Percentiles rank a stretch among this genome's conserved stretches.
These are phyloP conservation scores for Baryphthengus martii DNA, from an alignment of 2,113 vertebrate genomes.

Conservation along the genomic window DNA sequence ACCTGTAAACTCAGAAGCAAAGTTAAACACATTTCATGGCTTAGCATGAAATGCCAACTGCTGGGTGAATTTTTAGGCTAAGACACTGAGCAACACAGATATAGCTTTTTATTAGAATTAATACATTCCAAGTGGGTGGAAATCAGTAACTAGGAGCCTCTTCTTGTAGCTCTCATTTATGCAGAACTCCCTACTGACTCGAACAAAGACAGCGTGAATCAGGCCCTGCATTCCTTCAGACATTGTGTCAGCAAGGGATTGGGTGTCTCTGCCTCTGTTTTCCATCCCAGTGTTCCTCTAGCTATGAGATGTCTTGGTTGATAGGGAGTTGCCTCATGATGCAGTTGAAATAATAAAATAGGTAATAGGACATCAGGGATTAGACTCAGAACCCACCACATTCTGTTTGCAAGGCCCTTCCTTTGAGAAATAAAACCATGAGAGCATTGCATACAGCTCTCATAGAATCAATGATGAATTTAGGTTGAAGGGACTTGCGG, in stretches of 20 bases:
- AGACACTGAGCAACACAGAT: not conserved
- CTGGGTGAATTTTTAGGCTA: not conserved
- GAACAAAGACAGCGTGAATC: conserved; percentile 60
- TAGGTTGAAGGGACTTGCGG: not conserved
- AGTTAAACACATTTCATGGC: not conserved
- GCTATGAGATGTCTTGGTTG: conserved; percentile 40
- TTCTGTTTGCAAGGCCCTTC: conserved; percentile 35
- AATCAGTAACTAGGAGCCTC: conserved; percentile 43
- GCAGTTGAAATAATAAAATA: conserved; percentile 64
- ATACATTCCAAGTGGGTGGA: conserved; percentile 47
- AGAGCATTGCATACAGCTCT: not conserved
- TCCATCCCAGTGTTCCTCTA: conserved; percentile 51
- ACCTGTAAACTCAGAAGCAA: conserved; percentile 13
- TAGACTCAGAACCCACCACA: conserved; percentile 32
- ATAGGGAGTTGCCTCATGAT: conserved; percentile 63
- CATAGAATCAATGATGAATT: not conserved
- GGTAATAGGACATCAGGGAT: conserved; percentile 57
- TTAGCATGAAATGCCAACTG: not conserved
- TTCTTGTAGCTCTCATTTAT: conserved; percentile 33
- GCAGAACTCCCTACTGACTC: conserved; percentile 54
- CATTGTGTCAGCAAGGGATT: conserved; percentile 65
- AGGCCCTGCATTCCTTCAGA: conserved; percentile 62
- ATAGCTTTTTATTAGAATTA: conserved; percentile 6
- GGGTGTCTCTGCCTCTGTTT: conserved; percentile 64
- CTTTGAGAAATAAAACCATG: conserved; percentile 30